Conservation (phyloP, 2,888 invertebrate genomes). For the Liodrosophila aerea region DNA sequence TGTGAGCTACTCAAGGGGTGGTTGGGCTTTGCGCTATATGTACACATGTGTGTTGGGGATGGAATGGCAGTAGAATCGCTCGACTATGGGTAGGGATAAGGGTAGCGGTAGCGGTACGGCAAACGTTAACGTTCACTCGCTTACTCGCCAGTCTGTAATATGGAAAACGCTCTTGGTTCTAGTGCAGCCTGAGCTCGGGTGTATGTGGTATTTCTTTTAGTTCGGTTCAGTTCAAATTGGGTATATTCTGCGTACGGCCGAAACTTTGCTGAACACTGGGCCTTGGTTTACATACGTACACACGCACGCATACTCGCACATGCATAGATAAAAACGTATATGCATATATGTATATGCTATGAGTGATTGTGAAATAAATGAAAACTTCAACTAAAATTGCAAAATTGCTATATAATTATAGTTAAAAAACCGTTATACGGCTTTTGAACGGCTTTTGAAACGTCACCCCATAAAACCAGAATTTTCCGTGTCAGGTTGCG, state of each 20-base stretch:
- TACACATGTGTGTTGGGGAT: too few species aligned
- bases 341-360: too few species aligned
- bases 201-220: constrained; percentile 40
- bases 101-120: constrained; percentile 7
- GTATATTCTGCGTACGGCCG: constrained; percentile 62
- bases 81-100: too few species aligned
- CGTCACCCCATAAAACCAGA: too few species aligned
- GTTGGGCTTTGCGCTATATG: constrained; percentile 5
- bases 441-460: too few species aligned
- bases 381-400: too few species aligned
- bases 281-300: constrained; percentile 25
- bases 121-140: not conserved
- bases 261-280: constrained; percentile 50
- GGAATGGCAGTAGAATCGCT: too few species aligned
- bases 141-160: constrained; percentile 7
- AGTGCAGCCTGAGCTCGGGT: constrained; percentile 28
- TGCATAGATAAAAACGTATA: too few species aligned
- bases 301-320: constrained; percentile 2
- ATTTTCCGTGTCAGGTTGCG: too few species aligned
- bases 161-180: constrained; percentile 19
- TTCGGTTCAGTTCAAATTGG: constrained; percentile 62
- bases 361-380: too few species aligned
- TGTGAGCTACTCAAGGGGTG: constrained; percentile 21
- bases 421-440: too few species aligned
- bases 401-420: too few species aligned